phyloP scores from a whole-genome alignment of 2,888 invertebrate species.

The Trichogramma evanescens region DNA sequence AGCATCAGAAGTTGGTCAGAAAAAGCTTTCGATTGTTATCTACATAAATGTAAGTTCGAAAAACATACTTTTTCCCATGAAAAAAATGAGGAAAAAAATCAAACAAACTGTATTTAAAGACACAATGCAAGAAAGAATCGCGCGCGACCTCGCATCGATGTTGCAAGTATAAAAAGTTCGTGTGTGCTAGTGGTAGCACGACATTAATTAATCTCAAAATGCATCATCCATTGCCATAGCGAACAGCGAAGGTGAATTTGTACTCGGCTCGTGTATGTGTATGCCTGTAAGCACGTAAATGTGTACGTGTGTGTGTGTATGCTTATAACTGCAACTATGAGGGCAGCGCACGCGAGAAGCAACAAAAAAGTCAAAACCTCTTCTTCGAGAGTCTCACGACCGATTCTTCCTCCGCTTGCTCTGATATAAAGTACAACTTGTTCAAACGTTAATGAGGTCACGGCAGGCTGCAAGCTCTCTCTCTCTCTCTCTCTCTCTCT shows the following conservation, averaged over 20 bases:
- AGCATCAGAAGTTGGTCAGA: too few species aligned
- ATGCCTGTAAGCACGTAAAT: neutral
- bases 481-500: neutral
- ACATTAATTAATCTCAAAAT: constrained; percentile 23
- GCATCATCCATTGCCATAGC: constrained; percentile 12
- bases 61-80: too few species aligned
- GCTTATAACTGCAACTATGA: neutral
- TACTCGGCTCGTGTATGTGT: constrained; percentile 14
- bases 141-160: constrained; percentile 1
- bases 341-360: constrained; percentile 10
- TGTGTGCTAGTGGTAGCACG: neutral
- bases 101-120: too few species aligned
- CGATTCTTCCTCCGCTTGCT: neutral
- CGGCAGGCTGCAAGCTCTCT: constrained; percentile 16
- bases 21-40: too few species aligned
- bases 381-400: too few species aligned
- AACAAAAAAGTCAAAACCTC: neutral
- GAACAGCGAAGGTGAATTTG: too few species aligned
- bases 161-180: neutral
- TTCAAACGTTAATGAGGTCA: constrained; percentile 25
- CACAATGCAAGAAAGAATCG: constrained; percentile 2
- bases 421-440: constrained; percentile 16
- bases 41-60: too few species aligned
- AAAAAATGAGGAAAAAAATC: too few species aligned
- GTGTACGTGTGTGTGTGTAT: neutral